Conservation (phyloP, 2,888 invertebrate genomes). For the Cylloceria caligata region DNA sequence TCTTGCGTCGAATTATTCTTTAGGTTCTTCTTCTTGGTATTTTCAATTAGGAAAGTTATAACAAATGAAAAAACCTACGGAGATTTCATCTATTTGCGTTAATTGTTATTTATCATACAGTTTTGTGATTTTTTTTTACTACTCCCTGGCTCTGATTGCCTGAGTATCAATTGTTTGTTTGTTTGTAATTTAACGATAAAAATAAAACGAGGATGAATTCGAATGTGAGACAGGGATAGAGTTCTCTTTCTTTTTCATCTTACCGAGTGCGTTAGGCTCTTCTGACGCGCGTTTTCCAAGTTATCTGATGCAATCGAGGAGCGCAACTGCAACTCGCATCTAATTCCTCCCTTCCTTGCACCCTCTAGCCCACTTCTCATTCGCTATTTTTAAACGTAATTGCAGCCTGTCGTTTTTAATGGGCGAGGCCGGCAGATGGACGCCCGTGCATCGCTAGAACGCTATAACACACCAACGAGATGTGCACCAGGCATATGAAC, state of each 20-base stretch:
- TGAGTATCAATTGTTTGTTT: neutral
- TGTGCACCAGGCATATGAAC: slow-evolving; percentile 10
- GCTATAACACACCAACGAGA: slow-evolving; percentile 57
- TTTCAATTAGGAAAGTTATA: slow-evolving; percentile 38
- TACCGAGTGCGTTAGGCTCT: slow-evolving; percentile 40
- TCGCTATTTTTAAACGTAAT: slow-evolving; percentile 83
- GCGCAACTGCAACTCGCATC: slow-evolving; percentile 72
- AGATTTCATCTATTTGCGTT: neutral
- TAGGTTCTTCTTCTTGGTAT: neutral
- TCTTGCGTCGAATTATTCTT: slow-evolving; percentile 31
- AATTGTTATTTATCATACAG: neutral
- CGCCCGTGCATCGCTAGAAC: slow-evolving; percentile 60
- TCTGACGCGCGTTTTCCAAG: slow-evolving; percentile 74
- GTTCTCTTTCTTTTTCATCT: slow-evolving; percentile 23
- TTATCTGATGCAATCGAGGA: slow-evolving; percentile 82
- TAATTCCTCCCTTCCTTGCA: slow-evolving; percentile 66
- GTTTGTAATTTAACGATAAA: neutral
- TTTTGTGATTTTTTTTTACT: neutral
- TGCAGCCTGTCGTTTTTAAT: slow-evolving; percentile 82
- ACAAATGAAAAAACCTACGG: neutral
- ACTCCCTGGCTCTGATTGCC: neutral
- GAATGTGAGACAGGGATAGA: neutral
- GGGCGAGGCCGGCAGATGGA: slow-evolving; percentile 78
- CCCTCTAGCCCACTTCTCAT: slow-evolving; percentile 70
- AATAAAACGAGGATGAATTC: neutral